Evolutionary conservation across 2,888 invertebrate species (phyloP), one percentile per base, ranked within the genome.

Genomic region (Tachina lurida): DNA sequence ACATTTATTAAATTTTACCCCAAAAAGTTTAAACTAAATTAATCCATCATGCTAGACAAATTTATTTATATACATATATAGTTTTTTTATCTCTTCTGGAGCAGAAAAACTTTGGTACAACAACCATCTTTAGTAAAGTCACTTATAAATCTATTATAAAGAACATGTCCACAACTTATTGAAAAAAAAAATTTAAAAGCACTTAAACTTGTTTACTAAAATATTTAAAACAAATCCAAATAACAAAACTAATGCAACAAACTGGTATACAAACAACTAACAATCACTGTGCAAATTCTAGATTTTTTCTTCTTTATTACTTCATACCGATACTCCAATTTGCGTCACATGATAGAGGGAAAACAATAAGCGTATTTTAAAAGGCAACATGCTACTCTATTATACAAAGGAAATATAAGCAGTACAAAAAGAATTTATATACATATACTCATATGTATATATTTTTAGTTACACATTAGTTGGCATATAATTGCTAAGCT

Each of bases 121-220:
- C 22, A 65, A 58, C 56, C 10, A 60, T 41, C 60, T 39, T 47
- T 70, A 70, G 65, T 63, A 70, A 85, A 83, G 67, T 86, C 75
- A 83, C 49, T 86, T 71, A 76, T 82, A 86, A 86, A 86, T 83
- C 79, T 83, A 76, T 80, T 83, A 83, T 62, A 67, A 68, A 47
- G 65, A 62, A 63, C 17, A 31, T 62, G 39, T 22, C 79, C 73
- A 73, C 79, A 79, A 67, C 54, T 75, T 31, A 31, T 31, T 71
- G 0, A 65, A 62, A 52, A 65, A 62, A 52, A 77, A 49, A 60
- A 52, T 12, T 10, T 31, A 52, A 54, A 79, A 86, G 49, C 76
- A 86, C 79, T 86, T 77, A 80, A 83, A 80, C 76, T 76, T 68
- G 60, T 73, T 79, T 52, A 39, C 31, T 54, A 54, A 52, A 75